Percentiles rank a stretch among this genome's conserved stretches.
phyloP scores from a whole-genome alignment of 2,888 invertebrate genomes.

The Eupithecia dodoneata region DNA sequence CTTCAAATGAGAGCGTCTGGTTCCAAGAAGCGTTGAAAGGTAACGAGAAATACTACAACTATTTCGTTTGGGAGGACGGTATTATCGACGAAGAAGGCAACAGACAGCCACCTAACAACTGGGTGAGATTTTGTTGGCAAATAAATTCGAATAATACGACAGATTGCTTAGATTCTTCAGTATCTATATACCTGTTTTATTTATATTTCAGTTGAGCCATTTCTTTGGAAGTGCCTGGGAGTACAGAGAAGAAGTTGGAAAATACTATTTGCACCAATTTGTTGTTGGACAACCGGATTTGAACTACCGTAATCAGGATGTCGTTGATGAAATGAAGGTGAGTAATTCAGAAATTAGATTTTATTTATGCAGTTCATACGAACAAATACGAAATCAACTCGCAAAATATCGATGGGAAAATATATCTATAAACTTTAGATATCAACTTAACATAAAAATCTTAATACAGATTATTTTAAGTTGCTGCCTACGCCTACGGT shows the following conservation, averaged over 20 bases:
- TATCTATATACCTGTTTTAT: neutral
- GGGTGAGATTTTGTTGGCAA: conserved; percentile 77
- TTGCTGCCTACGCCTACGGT: too few relatives aligned
- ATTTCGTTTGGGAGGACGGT: conserved; percentile 89
- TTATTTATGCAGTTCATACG: neutral
- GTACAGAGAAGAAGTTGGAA: conserved; percentile 85
- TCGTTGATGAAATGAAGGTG: conserved; percentile 85
- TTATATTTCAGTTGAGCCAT: conserved; percentile 71
- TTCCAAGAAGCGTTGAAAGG: conserved; percentile 88
- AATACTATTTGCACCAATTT: conserved; percentile 91
- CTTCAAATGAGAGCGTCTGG: conserved; percentile 93
- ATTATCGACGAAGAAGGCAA: conserved; percentile 71
- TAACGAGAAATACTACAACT: conserved; percentile 86
- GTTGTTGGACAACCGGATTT: conserved; percentile 88
- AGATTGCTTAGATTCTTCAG: neutral
- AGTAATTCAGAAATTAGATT: neutral
- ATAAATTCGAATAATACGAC: conserved; percentile 1
- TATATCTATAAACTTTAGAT: neutral
- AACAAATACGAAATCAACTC: neutral
- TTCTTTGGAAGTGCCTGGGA: conserved; percentile 90
- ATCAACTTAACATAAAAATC: neutral
- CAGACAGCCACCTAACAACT: conserved; percentile 88
- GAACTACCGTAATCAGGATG: conserved; percentile 87
- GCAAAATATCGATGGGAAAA: neutral
- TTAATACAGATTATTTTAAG: too few relatives aligned